phyloP scores from a whole-genome alignment of 1,140 invertebrate species.

The Caligus rogercresseyi region DNA sequence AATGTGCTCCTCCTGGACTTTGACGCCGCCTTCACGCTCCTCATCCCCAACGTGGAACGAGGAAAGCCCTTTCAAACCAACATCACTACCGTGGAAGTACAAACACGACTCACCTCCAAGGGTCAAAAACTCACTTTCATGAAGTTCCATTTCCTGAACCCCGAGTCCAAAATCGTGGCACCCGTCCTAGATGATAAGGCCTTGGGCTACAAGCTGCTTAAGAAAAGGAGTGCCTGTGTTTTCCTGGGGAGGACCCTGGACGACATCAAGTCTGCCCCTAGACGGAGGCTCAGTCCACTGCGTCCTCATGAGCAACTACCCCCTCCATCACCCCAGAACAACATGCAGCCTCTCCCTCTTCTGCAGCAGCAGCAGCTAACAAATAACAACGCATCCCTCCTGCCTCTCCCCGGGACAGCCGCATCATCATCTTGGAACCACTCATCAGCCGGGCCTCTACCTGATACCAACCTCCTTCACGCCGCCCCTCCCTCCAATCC shows the following conservation, averaged over 20 bases:
- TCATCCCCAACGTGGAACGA: constrained; percentile 12
- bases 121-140: constrained; percentile 17
- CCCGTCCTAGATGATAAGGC: constrained; percentile 10
- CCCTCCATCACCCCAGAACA: not conserved
- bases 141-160: constrained; percentile 15
- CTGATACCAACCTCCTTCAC: not conserved
- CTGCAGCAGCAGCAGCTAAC: not conserved
- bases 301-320: not conserved
- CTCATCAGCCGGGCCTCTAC: not conserved
- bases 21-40: constrained; percentile 9
- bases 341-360: no score
- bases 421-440: not conserved
- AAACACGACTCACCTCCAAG: not conserved
- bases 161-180: not conserved
- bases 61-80: constrained; percentile 11
- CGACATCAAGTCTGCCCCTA: not conserved
- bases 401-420: no score
- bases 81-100: constrained; percentile 1
- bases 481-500: not conserved
- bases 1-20: constrained; percentile 9
- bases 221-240: constrained; percentile 13
- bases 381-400: no score
- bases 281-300: not conserved
- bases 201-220: constrained; percentile 8
- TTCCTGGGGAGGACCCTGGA: constrained; percentile 10